phyloP scores from a whole-genome alignment of 1,140 invertebrate genomes.

The Ips nitidus region DNA sequence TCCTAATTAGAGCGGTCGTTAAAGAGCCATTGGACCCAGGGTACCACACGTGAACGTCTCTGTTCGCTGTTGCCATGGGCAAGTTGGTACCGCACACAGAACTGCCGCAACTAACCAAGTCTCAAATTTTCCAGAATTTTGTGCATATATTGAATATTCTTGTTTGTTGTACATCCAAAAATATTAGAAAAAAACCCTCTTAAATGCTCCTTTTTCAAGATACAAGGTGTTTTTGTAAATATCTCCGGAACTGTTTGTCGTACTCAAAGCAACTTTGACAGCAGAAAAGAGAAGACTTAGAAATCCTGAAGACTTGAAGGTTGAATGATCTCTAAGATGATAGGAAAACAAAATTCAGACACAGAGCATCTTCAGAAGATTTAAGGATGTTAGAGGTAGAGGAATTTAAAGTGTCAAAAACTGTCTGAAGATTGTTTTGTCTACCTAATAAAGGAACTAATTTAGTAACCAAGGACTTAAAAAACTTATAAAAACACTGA shows the following conservation, averaged over 20 bases:
- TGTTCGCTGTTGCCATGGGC: background rate
- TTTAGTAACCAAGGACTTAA: no score
- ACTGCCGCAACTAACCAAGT: no score
- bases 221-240: no score
- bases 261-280: background rate
- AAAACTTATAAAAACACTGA: no score
- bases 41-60: background rate
- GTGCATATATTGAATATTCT: background rate
- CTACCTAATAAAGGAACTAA: no score
- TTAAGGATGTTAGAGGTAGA: no score
- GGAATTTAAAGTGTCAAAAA: no score
- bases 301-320: background rate
- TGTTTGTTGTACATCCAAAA: background rate
- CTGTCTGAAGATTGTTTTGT: no score
- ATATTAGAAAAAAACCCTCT: background rate
- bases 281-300: background rate
- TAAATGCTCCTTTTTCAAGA: background rate
- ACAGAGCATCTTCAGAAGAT: no score
- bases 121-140: background rate
- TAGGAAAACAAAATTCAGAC: no score
- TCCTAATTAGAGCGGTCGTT: slow-evolving; percentile 10
- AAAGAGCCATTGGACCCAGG: slow-evolving; percentile 6
- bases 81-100: background rate
- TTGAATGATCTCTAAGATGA: no score
- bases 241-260: no score